Conservation (phyloP, 2,113 vertebrate species). For the Piaya cayana region DNA sequence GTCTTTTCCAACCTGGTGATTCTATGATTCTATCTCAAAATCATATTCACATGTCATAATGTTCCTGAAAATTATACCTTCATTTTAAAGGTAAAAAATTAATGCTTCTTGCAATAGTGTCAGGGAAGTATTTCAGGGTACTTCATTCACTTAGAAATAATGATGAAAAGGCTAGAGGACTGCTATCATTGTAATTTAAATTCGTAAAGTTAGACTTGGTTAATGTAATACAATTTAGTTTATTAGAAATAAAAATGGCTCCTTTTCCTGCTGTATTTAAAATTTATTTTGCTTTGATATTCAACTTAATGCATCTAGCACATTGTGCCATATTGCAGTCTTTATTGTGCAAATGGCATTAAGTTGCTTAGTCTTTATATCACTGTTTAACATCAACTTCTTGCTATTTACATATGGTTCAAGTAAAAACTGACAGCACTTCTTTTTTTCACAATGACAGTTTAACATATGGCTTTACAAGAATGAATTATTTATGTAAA, state of each 20-base stretch:
- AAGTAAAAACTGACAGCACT: slow-evolving; percentile 35
- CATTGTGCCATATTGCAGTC: neutral
- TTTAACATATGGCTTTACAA: slow-evolving; percentile 59
- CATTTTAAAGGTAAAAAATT: neutral
- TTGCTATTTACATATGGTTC: slow-evolving; percentile 48
- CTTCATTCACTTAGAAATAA: neutral
- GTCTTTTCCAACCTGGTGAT: too few relatives aligned
- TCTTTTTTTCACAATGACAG: slow-evolving; percentile 30
- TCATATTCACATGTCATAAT: neutral
- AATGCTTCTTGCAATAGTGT: neutral
- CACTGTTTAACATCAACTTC: slow-evolving; percentile 38
- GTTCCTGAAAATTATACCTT: neutral
- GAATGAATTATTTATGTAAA: slow-evolving; percentile 65
- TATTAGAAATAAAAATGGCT: neutral
- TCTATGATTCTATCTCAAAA: too few relatives aligned
- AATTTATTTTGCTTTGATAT: neutral
- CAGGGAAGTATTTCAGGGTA: neutral
- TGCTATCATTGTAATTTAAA: neutral
- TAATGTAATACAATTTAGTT: neutral
- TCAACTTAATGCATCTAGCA: neutral
- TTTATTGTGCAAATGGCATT: neutral
- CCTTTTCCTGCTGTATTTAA: neutral
- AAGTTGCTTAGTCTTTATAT: slow-evolving; percentile 18
- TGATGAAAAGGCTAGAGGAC: neutral
- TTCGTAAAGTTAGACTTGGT: neutral